These are phyloP conservation scores for Apamea crenata DNA, from an alignment of 2,888 invertebrate species.

Conservation along the genomic window DNA sequence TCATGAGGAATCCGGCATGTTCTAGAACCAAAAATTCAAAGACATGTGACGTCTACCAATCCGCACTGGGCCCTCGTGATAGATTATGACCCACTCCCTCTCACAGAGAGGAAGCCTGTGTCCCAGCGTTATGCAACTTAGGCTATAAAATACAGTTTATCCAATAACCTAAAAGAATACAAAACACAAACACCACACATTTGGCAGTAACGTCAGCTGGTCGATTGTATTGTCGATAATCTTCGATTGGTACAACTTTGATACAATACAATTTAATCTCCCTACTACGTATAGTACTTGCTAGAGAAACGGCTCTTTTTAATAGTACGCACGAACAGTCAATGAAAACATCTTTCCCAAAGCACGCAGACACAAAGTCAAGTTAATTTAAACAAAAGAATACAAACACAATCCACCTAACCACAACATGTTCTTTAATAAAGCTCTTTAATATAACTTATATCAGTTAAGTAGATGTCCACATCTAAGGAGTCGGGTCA, in stretches of 20 bases:
- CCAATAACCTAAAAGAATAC: background rate
- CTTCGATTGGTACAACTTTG: background rate
- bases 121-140: no score
- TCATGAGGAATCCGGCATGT: no score
- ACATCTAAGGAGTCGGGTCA: conserved; percentile 74
- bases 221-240: background rate
- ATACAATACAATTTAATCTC: background rate
- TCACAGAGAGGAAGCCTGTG: no score
- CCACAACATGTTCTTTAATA: conserved; percentile 60
- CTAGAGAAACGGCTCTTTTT: background rate
- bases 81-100: no score
- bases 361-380: conserved; percentile 6
- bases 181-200: background rate
- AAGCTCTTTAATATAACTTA: conserved; percentile 69
- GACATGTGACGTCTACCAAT: no score
- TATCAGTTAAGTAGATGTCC: conserved; percentile 73
- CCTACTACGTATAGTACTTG: no score
- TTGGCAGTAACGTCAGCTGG: no score
- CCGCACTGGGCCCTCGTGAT: no score
- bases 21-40: no score
- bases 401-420: conserved; percentile 24
- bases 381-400: conserved; percentile 48
- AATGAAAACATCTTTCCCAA: conserved; percentile 7
- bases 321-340: background rate
- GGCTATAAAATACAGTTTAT: no score